These are phyloP conservation scores for Bembecia ichneumoniformis DNA, from an alignment of 2,888 invertebrate genomes.

Conservation along the genomic window DNA sequence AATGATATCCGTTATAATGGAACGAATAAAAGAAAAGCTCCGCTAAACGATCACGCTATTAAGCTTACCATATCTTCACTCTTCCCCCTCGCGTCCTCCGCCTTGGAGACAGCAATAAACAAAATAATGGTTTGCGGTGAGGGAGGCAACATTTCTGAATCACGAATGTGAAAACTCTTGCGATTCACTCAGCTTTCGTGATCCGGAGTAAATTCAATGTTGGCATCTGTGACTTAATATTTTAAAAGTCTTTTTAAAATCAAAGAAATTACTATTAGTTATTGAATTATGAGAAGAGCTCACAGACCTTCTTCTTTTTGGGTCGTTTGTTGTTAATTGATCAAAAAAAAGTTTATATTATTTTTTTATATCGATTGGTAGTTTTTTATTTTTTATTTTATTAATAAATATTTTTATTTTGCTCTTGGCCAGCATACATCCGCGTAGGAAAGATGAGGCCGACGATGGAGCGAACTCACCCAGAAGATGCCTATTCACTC, in stretches of 20 bases:
- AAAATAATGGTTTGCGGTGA: slow-evolving; percentile 66
- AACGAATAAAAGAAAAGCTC: slow-evolving; percentile 31
- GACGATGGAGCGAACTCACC: too few relatives aligned
- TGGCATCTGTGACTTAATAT: not conserved
- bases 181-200: slow-evolving; percentile 9
- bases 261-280: too few relatives aligned
- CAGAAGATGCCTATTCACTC: too few relatives aligned
- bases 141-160: slow-evolving; percentile 53
- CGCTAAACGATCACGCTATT: slow-evolving; percentile 39
- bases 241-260: not conserved
- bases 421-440: too few relatives aligned
- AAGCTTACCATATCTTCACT: slow-evolving; percentile 12
- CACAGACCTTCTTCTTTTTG: too few relatives aligned
- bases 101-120: slow-evolving; percentile 32
- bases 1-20: not conserved
- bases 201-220: slow-evolving; percentile 6
- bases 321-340: too few relatives aligned
- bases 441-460: too few relatives aligned
- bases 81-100: slow-evolving; percentile 21
- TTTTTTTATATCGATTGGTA: too few relatives aligned
- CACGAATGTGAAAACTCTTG: slow-evolving; percentile 56
- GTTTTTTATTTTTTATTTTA: too few relatives aligned
- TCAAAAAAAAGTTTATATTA: too few relatives aligned
- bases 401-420: too few relatives aligned
- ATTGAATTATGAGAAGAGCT: too few relatives aligned